phyloP scores from a whole-genome alignment of 2,113 vertebrate genomes.

The Leiothrix lutea region DNA sequence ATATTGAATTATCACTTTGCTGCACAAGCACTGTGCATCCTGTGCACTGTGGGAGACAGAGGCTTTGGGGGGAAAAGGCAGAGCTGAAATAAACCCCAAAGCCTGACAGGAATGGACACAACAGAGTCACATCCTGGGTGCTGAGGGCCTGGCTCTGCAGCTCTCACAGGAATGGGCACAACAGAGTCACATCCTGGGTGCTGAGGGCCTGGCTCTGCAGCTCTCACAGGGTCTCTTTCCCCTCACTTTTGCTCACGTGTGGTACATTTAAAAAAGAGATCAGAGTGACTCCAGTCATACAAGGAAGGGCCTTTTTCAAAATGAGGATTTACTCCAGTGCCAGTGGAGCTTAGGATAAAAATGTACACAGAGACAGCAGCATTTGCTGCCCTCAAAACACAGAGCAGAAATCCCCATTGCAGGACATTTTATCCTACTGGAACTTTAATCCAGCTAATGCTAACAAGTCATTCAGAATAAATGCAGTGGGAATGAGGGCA shows the following conservation, averaged over 20 bases:
- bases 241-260: neutral
- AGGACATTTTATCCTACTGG: neutral
- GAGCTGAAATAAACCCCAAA: neutral
- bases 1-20: neutral
- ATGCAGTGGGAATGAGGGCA: neutral
- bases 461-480: neutral
- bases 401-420: neutral
- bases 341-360: neutral
- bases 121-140: neutral
- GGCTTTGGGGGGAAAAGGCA: neutral
- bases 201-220: neutral
- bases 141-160: neutral
- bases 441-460: neutral
- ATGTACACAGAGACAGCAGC: neutral
- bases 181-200: neutral
- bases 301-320: neutral
- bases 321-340: neutral
- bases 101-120: neutral
- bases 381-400: neutral
- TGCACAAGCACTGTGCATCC: neutral
- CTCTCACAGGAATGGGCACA: neutral
- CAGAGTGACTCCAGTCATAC: neutral
- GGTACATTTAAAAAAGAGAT: neutral
- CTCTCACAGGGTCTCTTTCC: accelerated
- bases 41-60: neutral